Base-by-base conservation (phyloP, 2,113 vertebrate species). In the Cyprinodon tularosa region DNA sequence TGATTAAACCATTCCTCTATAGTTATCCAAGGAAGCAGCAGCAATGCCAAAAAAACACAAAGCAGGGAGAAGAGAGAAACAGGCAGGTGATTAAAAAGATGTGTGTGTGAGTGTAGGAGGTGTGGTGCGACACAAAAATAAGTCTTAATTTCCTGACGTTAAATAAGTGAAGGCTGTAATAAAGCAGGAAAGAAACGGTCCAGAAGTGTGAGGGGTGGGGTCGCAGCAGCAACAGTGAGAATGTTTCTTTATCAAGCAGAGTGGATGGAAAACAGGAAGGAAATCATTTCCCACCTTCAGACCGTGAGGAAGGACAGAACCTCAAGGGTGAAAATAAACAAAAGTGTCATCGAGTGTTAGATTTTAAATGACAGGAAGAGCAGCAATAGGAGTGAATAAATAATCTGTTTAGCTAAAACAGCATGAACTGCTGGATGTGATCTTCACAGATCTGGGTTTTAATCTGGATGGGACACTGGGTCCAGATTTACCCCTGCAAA, bases 1-100 rank as follows among this genome's bases (percentile, higher is more conserved):
- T 98, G 96, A 95, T 96, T 97, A 96, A 98, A 98, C 97, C 97
- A 98, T 91, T 98, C 97, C 96, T 98, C 97, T 98, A 96, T 91
- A 95, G 96, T 95, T 94, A 95, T 94, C 95, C 95, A 95, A 95
- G 93, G 95, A 94, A 95, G 95, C 95, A 96, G 96, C 94, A 89
- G 94, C 94, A 95, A 93, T 91, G 89, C 92, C 93, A 94, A 95
- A 88, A 29, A 91, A 91, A 92, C 83, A 93, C 86, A 93, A 84
- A 92, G 91, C 90, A 77, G 90, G 92, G 91, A 93, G 81, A 93
- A 89, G 90, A 66, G 92, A 90, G 93, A 84, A 92, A 95, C 82
- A 95, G 85, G 92, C 89, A 94, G 93, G 91, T 93, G 93, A 94
- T 93, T 90, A 88, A 81, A 44, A 68, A 61, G 76, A 68, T 39